Evolutionary conservation across 2,888 invertebrate species (phyloP).

Genomic region (Mantis religiosa): DNA sequence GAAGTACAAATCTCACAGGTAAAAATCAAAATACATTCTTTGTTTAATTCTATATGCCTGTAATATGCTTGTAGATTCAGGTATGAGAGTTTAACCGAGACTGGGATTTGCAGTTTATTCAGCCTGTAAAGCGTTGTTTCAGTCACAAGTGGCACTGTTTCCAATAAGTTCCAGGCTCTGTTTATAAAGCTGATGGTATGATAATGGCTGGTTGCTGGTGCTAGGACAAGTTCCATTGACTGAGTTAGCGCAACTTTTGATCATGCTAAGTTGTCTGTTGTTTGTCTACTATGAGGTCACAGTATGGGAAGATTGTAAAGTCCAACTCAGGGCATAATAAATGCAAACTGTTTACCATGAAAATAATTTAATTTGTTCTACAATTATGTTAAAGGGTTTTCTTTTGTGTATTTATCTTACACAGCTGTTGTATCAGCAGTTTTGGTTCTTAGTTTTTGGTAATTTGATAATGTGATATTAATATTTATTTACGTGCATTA

Average conservation of each 20-base stretch:
- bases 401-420: background rate
- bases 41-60: background rate
- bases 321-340: background rate
- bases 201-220: background rate
- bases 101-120: background rate
- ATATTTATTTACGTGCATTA: background rate
- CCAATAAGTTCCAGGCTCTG: background rate
- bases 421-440: background rate
- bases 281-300: background rate
- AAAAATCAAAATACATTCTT: background rate
- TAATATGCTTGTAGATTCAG: background rate
- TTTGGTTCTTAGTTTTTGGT: background rate
- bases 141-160: too few species aligned
- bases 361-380: background rate
- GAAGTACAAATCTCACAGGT: background rate
- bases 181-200: background rate
- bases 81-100: background rate
- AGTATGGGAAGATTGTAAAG: background rate
- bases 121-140: background rate
- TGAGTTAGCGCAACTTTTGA: background rate
- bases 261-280: background rate
- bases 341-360: background rate
- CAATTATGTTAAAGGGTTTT: background rate
- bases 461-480: background rate
- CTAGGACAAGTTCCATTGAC: background rate